Percentiles rank a stretch among this genome's conserved stretches.
Conservation (phyloP, 2,888 invertebrate genomes). For the Sinelater perroti region DNA sequence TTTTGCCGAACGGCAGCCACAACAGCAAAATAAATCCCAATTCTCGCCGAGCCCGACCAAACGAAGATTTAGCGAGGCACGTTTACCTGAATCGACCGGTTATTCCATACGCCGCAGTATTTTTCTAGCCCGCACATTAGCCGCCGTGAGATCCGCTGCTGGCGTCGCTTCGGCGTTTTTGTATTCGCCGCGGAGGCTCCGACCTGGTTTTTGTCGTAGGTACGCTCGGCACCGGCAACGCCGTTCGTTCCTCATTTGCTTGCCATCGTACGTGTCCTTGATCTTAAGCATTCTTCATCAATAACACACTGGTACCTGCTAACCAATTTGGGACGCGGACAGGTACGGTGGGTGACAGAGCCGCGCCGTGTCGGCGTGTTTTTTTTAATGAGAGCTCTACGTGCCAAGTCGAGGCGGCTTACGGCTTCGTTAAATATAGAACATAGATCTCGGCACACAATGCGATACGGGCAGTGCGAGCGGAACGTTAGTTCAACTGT, state of each 20-base stretch:
- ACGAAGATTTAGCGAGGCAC: constrained; percentile 35
- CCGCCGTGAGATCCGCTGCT: constrained; percentile 46
- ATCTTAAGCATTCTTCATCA: constrained; percentile 13
- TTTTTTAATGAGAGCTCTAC: too few relatives aligned
- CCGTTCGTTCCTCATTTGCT: constrained; percentile 11
- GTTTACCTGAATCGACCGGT: constrained; percentile 50
- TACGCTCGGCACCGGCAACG: not conserved
- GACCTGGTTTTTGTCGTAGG: constrained; percentile 34
- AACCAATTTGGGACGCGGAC: too few relatives aligned
- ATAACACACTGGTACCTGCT: not conserved
- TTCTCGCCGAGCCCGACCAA: constrained; percentile 4
- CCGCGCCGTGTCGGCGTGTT: too few relatives aligned
- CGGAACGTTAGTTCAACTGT: too few relatives aligned
- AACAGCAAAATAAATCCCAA: too few relatives aligned
- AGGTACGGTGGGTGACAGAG: too few relatives aligned
- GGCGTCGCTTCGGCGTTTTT: constrained; percentile 40
- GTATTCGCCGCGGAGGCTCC: constrained; percentile 38
- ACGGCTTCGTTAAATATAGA: too few relatives aligned
- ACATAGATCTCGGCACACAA: too few relatives aligned
- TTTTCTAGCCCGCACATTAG: constrained; percentile 46
- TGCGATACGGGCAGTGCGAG: too few relatives aligned
- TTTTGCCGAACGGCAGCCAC: too few relatives aligned
- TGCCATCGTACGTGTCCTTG: constrained; percentile 9
- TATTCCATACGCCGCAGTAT: constrained; percentile 46
- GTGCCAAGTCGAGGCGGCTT: too few relatives aligned